Percentiles rank a stretch among this genome's conserved stretches.
Conservation (phyloP, 2,888 invertebrate genomes). For the Drosophila phalerata region DNA sequence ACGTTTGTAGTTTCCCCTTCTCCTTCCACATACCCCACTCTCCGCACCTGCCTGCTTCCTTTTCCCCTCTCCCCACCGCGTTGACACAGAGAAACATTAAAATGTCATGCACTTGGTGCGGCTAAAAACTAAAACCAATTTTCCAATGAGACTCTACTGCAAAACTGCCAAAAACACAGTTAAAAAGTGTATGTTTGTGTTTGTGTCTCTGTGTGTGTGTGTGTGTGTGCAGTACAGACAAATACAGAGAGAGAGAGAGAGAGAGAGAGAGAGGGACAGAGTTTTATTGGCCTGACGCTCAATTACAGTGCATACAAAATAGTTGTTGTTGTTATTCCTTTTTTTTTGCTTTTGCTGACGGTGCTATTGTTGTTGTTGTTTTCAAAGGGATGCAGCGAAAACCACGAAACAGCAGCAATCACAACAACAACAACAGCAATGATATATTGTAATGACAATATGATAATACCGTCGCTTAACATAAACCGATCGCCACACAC, state of each 20-base stretch:
- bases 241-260: slow-evolving; percentile 1
- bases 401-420: slow-evolving; percentile 24
- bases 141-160: slow-evolving; percentile 45
- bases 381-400: slow-evolving; percentile 15
- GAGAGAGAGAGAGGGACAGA: slow-evolving; percentile 20
- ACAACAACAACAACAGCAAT: slow-evolving; percentile 15
- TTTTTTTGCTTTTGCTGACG: slow-evolving; percentile 4
- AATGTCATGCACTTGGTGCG: slow-evolving; percentile 78
- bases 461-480: slow-evolving; percentile 39
- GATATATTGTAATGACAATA: slow-evolving; percentile 45
- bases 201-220: not conserved
- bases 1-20: slow-evolving; percentile 25
- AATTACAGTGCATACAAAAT: slow-evolving; percentile 49
- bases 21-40: not conserved
- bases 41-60: not conserved
- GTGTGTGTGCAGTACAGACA: not conserved
- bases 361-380: slow-evolving; percentile 10
- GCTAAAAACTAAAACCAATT: slow-evolving; percentile 69
- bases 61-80: slow-evolving; percentile 6
- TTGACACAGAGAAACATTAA: slow-evolving; percentile 56
- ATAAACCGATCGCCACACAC: slow-evolving; percentile 27
- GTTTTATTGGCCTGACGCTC: slow-evolving; percentile 54
- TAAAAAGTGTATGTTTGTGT: slow-evolving; percentile 7
- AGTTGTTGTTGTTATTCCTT: slow-evolving; percentile 1
- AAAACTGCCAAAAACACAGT: slow-evolving; percentile 47